Conservation (phyloP, 2,797 vertebrate genomes). For the Ceryle rudis region DNA sequence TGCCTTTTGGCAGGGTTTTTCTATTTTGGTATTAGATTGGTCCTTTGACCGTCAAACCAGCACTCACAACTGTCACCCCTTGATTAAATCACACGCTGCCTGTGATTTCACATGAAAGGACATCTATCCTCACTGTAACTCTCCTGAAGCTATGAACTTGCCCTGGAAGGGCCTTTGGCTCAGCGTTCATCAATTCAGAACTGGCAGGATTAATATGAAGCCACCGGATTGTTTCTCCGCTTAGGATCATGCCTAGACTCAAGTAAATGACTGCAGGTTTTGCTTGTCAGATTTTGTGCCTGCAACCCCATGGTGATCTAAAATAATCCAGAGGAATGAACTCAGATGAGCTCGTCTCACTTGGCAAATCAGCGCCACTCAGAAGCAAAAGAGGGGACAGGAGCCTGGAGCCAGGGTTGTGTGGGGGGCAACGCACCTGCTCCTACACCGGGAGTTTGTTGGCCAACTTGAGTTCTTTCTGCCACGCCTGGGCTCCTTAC, state of each 20-base stretch:
- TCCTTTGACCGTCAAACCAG: not conserved
- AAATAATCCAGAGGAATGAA: not conserved
- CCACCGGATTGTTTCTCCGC: not conserved
- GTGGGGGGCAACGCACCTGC: not conserved
- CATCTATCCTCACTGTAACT: not conserved
- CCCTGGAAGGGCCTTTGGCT: not conserved
- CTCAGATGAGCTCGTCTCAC: not conserved
- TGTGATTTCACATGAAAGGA: not conserved
- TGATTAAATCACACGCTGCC: not conserved
- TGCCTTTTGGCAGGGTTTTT: not conserved
- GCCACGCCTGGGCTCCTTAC: not conserved
- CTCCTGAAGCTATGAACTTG: not conserved
- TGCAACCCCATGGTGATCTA: not conserved
- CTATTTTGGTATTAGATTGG: not conserved
- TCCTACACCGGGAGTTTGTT: not conserved
- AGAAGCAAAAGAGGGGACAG: not conserved
- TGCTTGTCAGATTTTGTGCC: not conserved
- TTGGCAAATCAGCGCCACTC: not conserved
- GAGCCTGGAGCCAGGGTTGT: rapidly evolving
- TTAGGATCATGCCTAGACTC: not conserved
- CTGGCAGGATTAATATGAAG: not conserved
- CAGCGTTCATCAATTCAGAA: not conserved
- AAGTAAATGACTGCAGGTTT: not conserved
- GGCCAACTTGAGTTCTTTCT: not conserved
- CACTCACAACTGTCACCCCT: not conserved